A percentile compares a stretch with the other conserved stretches of the same genome.
Evolutionary conservation across 2,113 vertebrate genomes (phyloP).

Genomic region (Pantherophis guttatus): DNA sequence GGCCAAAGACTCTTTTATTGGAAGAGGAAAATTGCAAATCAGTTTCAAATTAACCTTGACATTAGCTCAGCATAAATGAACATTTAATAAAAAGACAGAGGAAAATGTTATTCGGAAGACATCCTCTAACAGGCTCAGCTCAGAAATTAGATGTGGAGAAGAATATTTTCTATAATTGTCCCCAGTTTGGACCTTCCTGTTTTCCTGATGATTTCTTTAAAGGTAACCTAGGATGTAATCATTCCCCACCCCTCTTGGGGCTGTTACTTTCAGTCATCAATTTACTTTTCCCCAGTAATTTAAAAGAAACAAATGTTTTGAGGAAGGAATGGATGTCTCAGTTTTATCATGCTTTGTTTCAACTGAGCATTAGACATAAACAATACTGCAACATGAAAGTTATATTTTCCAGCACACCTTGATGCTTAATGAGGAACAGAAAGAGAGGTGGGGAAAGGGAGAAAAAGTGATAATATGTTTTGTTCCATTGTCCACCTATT

Average conservation of each 20-base stretch:
- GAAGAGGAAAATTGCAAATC: neutral
- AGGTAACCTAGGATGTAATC: neutral
- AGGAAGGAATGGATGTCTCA: neutral
- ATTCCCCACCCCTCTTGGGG: neutral
- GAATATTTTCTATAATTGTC: neutral
- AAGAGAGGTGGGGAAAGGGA: neutral
- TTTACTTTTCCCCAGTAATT: neutral
- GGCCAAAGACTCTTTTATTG: slow-evolving; percentile 13
- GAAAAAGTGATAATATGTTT: neutral
- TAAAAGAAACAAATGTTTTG: neutral
- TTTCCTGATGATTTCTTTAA: neutral
- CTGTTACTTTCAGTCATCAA: neutral
- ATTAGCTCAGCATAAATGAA: neutral
- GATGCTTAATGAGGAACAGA: neutral
- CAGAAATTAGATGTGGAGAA: neutral
- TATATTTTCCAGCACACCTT: neutral
- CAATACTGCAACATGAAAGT: neutral
- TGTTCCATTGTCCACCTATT: neutral
- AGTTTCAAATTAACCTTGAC: slow-evolving; percentile 27
- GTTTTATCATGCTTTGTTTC: neutral
- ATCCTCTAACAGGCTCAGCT: neutral
- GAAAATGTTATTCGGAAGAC: neutral
- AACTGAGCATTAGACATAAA: neutral
- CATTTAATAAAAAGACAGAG: neutral
- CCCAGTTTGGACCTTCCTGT: neutral